phyloP scores from a whole-genome alignment of 1,140 invertebrate genomes.

The Tetramorium parvispinum region DNA sequence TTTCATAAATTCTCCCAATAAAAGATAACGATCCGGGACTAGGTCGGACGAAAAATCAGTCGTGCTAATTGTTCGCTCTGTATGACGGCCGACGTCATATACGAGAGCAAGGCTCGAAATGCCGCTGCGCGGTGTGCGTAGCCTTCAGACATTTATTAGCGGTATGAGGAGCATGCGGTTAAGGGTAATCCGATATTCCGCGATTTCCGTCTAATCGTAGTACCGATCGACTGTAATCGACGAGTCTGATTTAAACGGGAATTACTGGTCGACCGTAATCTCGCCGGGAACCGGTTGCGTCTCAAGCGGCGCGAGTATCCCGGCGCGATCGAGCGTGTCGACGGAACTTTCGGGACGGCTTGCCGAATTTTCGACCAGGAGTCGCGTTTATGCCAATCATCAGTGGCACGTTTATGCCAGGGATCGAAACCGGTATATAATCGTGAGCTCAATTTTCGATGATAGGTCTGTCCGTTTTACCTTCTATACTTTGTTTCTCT shows the following conservation, averaged over 20 bases:
- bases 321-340: slow-evolving; percentile 27
- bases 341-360: slow-evolving; percentile 14
- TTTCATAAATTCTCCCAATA: neutral
- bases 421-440: slow-evolving; percentile 13
- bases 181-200: slow-evolving; percentile 53
- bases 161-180: neutral
- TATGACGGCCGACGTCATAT: slow-evolving; percentile 6
- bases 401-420: neutral
- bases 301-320: slow-evolving; percentile 13
- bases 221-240: slow-evolving; percentile 33
- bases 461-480: neutral
- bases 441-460: slow-evolving; percentile 18
- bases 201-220: slow-evolving; percentile 46
- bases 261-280: slow-evolving; percentile 31
- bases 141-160: slow-evolving; percentile 15
- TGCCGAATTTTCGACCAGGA: slow-evolving; percentile 24
- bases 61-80: neutral
- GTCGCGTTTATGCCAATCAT: slow-evolving; percentile 20
- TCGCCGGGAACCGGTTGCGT: slow-evolving; percentile 38
- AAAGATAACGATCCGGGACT: neutral
- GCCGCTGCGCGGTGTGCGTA: neutral
- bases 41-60: neutral
- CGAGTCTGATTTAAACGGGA: slow-evolving; percentile 55
- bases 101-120: neutral
- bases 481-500: neutral